Percentiles rank a stretch among this genome's conserved stretches.
Evolutionary conservation across 2,888 invertebrate genomes (phyloP).

Genomic region (Xestia xanthographa): DNA sequence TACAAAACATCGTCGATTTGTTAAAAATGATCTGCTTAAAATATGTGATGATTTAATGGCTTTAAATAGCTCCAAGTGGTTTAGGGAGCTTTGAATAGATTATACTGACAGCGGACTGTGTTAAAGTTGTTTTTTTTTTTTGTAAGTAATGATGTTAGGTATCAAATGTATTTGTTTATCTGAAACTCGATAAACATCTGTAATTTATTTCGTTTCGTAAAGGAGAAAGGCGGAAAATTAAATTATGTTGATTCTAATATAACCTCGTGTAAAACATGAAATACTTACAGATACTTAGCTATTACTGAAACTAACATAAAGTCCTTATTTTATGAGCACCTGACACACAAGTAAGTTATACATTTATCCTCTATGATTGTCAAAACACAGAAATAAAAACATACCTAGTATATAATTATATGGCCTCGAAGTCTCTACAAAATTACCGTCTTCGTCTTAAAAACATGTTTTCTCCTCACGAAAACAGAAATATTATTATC

Average conservation of each 20-base stretch:
- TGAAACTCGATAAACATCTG: conserved; percentile 5
- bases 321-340: not conserved
- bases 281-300: not conserved
- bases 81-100: conserved; percentile 44
- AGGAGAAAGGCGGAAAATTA: not conserved
- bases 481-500: conserved; percentile 15
- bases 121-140: conserved; percentile 26
- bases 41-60: conserved; percentile 33
- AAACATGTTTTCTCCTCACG: conserved; percentile 34
- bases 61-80: conserved; percentile 39
- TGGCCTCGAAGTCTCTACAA: conserved; percentile 13
- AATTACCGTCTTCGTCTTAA: not conserved
- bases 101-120: conserved; percentile 23
- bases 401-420: not conserved
- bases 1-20: conserved; percentile 31
- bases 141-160: conserved; percentile 37
- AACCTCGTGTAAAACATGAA: not conserved
- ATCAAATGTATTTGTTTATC: conserved; percentile 11
- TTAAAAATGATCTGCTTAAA: conserved; percentile 31
- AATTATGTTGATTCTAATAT: not conserved
- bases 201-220: not conserved
- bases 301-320: not conserved
- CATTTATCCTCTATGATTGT: not conserved
- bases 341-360: conserved; percentile 5
- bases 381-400: conserved; percentile 28